These are phyloP conservation scores for Nothocercus nigrocapillus DNA, from an alignment of 2,113 vertebrate genomes.

Conservation along the genomic window DNA sequence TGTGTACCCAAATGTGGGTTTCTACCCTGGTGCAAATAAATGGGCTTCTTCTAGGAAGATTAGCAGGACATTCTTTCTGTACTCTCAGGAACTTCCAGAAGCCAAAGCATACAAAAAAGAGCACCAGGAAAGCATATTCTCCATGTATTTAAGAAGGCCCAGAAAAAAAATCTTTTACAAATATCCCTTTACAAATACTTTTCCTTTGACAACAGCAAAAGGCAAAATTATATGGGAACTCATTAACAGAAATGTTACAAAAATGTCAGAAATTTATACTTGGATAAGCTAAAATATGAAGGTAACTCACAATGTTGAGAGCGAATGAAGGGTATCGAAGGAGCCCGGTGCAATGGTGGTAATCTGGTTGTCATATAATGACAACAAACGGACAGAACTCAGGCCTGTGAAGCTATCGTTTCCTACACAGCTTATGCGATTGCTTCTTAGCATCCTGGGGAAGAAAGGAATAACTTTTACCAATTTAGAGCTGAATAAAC, in stretches of 20 bases:
- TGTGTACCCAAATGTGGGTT: not conserved
- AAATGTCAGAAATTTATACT: not conserved
- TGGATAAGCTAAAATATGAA: not conserved
- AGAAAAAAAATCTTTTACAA: not conserved
- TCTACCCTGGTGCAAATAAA: not conserved
- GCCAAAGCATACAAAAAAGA: not conserved
- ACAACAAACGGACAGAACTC: slow-evolving; percentile 94
- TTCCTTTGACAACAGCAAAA: not conserved
- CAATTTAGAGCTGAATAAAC: not conserved
- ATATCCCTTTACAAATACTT: not conserved
- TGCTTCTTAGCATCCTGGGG: slow-evolving; percentile 94
- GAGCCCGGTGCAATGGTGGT: slow-evolving; percentile 92
- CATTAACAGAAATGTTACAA: not conserved
- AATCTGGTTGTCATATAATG: slow-evolving; percentile 97
- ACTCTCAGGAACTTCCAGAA: not conserved
- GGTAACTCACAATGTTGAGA: slow-evolving; percentile 92
- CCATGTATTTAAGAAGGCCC: not conserved
- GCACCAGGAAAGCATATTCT: not conserved
- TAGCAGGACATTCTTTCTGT: not conserved
- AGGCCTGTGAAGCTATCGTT: slow-evolving; percentile 95
- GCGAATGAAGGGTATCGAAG: slow-evolving; percentile 93
- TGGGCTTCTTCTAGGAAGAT: accelerated
- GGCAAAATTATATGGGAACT: not conserved
- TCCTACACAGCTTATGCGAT: slow-evolving; percentile 94
- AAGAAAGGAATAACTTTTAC: not conserved